Evolutionary conservation across 2,113 vertebrate genomes (phyloP).

Genomic region (Rhea americana): DNA sequence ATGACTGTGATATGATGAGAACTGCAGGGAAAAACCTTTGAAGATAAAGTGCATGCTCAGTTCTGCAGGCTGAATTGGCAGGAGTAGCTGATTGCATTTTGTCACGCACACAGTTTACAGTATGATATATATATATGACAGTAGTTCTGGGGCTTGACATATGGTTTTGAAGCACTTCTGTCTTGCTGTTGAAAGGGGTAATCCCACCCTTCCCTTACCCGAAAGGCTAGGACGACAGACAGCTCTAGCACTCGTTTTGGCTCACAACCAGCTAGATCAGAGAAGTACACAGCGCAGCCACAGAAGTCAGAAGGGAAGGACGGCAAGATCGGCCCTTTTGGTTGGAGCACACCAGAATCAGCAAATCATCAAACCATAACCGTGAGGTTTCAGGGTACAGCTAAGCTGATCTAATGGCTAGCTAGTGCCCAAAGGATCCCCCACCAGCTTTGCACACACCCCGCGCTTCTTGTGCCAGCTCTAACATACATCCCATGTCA

Average conservation of each 20-base stretch:
- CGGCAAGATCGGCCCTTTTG: neutral
- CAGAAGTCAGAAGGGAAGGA: neutral
- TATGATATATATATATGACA: neutral
- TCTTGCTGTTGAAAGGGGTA: neutral
- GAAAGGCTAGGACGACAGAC: neutral
- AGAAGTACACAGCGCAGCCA: neutral
- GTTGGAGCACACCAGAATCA: neutral
- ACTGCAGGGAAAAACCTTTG: conserved; percentile 30
- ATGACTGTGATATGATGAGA: conserved; percentile 11
- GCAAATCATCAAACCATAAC: neutral
- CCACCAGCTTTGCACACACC: neutral
- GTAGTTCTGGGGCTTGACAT: neutral
- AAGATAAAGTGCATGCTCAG: conserved; percentile 7
- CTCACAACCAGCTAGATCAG: neutral
- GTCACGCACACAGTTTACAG: neutral
- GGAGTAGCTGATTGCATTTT: neutral
- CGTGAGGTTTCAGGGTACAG: neutral
- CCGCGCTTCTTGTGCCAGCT: neutral
- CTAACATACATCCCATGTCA: accelerated
- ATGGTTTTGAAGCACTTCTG: neutral
- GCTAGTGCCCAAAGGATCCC: neutral
- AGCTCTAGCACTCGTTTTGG: neutral
- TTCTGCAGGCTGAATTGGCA: neutral
- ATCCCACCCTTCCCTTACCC: neutral
- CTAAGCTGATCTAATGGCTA: neutral